Conservation (phyloP, 53 echinoderm and acorn worm species). For the Hippasteria phrygiana region DNA sequence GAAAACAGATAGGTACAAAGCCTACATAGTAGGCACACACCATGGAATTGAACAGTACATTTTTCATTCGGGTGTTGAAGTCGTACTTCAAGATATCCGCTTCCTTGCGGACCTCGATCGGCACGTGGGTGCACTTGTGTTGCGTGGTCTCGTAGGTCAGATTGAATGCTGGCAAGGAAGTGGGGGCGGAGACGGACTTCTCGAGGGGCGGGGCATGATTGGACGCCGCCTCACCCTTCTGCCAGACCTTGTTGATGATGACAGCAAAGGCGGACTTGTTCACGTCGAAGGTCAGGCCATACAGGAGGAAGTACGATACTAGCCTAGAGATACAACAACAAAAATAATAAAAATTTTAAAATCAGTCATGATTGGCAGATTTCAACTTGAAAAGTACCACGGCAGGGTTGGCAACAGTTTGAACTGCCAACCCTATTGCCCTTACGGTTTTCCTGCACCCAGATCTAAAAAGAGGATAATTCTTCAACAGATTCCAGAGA, state of each 20-base stretch:
- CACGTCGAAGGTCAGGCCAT: constrained; percentile 93
- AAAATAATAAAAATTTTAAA: background rate
- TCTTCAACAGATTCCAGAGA: too few species aligned
- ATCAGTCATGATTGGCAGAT: background rate
- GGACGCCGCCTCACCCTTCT: constrained; percentile 20
- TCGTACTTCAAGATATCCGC: constrained; percentile 92
- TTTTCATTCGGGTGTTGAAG: constrained; percentile 94
- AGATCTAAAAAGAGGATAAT: too few species aligned
- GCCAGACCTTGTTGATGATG: constrained; percentile 52
- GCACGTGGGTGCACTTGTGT: constrained; percentile 92
- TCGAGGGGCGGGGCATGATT: constrained; percentile 19
- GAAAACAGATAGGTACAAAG: constrained; percentile 97
- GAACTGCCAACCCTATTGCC: too few species aligned
- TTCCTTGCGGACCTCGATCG: constrained; percentile 81
- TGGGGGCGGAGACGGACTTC: constrained; percentile 6
- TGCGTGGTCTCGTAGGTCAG: background rate
- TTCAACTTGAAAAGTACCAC: too few species aligned
- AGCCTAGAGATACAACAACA: constrained; percentile 60
- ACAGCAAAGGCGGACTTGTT: constrained; percentile 73
- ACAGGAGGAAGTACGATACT: constrained; percentile 95
- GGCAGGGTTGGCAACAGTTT: too few species aligned
- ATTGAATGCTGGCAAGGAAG: background rate
- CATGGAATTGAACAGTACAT: constrained; percentile 98
- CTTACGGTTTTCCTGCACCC: too few species aligned
- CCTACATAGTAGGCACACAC: constrained; percentile 99